A percentile compares a stretch with the other conserved stretches of the same genome.
These are phyloP conservation scores for Steinernema scapterisci DNA, from an alignment of 2,888 invertebrate genomes.

Conservation along the genomic window DNA sequence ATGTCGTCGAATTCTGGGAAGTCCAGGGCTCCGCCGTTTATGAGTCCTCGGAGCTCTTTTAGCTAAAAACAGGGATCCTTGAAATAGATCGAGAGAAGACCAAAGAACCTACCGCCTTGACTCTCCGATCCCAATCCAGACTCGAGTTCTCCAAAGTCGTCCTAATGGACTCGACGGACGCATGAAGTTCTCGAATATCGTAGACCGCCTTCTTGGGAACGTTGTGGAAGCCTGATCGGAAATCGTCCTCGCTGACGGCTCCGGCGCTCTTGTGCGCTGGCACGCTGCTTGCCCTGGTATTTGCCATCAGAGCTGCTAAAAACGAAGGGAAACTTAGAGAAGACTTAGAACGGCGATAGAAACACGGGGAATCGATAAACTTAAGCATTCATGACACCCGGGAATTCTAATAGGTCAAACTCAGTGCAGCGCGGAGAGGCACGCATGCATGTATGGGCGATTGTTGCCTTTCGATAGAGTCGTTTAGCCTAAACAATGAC, in stretches of 20 bases:
- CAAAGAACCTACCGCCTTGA: conserved; percentile 78
- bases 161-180: conserved; percentile 13
- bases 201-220: conserved; percentile 31
- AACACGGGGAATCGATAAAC: conserved; percentile 18
- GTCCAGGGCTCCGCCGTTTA: conserved; percentile 76
- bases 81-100: too few relatives aligned
- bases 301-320: neutral
- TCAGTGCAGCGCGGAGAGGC: too few relatives aligned
- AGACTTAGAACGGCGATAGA: neutral
- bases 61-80: conserved; percentile 33
- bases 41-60: conserved; percentile 78
- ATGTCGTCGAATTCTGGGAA: conserved; percentile 78
- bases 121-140: conserved; percentile 90
- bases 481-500: too few relatives aligned
- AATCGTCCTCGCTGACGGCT: conserved; percentile 40
- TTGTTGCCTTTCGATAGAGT: too few relatives aligned
- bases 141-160: conserved; percentile 72
- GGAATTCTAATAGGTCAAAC: too few relatives aligned
- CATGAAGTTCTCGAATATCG: neutral
- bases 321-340: neutral
- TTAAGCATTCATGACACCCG: conserved; percentile 10
- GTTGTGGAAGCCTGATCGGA: conserved; percentile 35
- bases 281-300: neutral
- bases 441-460: too few relatives aligned
- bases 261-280: conserved; percentile 32